A percentile compares a stretch with the other conserved stretches of the same genome.
Conservation (phyloP, 2,888 invertebrate genomes). For the Eupithecia insigniata region DNA sequence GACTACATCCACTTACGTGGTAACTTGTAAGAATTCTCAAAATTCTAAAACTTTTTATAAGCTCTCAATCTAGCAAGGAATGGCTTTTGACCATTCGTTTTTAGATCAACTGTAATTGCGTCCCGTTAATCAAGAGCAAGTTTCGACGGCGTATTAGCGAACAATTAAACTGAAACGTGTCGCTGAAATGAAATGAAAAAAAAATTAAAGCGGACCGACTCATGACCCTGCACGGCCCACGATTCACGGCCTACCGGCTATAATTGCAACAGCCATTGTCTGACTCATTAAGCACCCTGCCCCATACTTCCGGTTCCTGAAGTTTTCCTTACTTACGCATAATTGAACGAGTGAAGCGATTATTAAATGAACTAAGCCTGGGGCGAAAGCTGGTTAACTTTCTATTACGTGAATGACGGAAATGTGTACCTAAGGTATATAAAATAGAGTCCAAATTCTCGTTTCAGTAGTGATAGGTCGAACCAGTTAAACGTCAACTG, state of each 20-base stretch:
- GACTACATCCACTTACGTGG: too few species aligned
- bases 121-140: slow-evolving; percentile 59
- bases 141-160: slow-evolving; percentile 61
- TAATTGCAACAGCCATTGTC: slow-evolving; percentile 63
- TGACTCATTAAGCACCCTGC: slow-evolving; percentile 47
- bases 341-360: slow-evolving; percentile 8
- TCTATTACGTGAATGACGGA: background rate
- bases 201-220: slow-evolving; percentile 51
- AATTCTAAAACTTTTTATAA: background rate
- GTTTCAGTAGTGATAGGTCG: background rate
- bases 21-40: too few species aligned
- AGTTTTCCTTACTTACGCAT: slow-evolving; percentile 2
- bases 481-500: too few species aligned
- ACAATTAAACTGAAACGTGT: slow-evolving; percentile 69
- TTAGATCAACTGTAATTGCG: background rate
- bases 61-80: background rate
- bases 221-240: slow-evolving; percentile 48
- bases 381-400: background rate
- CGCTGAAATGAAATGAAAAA: too few species aligned
- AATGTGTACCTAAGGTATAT: background rate
- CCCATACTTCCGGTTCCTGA: slow-evolving; percentile 11
- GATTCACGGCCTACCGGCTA: slow-evolving; percentile 53
- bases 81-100: background rate
- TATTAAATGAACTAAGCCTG: background rate
- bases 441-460: background rate